These are phyloP conservation scores for Bombyx mandarina DNA, from an alignment of 1,140 invertebrate genomes.

Conservation along the genomic window DNA sequence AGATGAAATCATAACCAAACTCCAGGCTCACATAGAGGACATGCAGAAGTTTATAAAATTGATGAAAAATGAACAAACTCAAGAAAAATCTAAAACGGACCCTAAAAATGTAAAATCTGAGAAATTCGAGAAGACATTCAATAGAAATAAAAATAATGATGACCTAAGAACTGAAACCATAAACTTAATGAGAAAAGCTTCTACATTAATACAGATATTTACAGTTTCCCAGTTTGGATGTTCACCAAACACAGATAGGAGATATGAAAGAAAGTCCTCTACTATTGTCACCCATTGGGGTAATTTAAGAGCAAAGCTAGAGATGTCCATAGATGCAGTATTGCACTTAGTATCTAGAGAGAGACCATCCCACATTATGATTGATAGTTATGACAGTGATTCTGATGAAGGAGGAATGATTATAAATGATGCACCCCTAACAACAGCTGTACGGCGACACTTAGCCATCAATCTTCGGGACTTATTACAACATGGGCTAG, in stretches of 20 bases:
- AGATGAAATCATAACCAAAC: conserved; percentile 84
- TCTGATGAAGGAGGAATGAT: conserved; percentile 68
- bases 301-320: conserved; percentile 92
- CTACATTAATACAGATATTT: conserved; percentile 92
- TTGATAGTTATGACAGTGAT: conserved; percentile 72
- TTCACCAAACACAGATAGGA: conserved; percentile 93
- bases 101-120: conserved; percentile 73
- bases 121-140: conserved; percentile 76
- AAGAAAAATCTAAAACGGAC: conserved; percentile 71
- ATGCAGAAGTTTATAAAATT: conserved; percentile 97
- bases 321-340: conserved; percentile 89
- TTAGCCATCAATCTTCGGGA: conserved; percentile 90
- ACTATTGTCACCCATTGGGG: conserved; percentile 92
- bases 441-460: conserved; percentile 91
- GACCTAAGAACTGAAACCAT: conserved; percentile 74
- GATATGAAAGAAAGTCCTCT: conserved; percentile 80
- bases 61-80: conserved; percentile 89
- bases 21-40: conserved; percentile 97
- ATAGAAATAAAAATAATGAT: conserved; percentile 49
- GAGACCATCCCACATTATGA: conserved; percentile 41
- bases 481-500: conserved; percentile 94
- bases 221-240: conserved; percentile 93
- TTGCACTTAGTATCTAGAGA: conserved; percentile 75
- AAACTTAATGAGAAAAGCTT: conserved; percentile 89
- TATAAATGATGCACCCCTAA: conserved; percentile 74